These are phyloP conservation scores for Aldabrachelys gigantea DNA, from an alignment of 2,113 vertebrate species.

Conservation along the genomic window DNA sequence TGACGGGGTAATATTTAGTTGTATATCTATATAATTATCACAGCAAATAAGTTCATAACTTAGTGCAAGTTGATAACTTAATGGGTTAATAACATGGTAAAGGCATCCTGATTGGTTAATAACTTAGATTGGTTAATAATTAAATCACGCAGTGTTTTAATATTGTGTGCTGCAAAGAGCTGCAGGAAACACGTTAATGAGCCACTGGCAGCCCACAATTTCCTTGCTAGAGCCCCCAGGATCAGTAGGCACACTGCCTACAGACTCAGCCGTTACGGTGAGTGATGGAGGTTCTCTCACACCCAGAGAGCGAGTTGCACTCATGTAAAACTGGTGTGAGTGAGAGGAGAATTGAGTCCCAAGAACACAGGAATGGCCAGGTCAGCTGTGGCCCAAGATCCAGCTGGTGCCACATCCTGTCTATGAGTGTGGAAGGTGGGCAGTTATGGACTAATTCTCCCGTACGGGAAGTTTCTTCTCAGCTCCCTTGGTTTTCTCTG, in stretches of 20 bases:
- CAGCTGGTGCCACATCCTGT: background rate
- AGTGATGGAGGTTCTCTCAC: background rate
- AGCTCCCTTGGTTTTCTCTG: background rate
- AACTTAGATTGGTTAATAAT: background rate
- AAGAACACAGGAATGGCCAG: background rate
- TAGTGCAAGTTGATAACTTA: background rate
- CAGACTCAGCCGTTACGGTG: fast-evolving
- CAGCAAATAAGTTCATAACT: too few species aligned
- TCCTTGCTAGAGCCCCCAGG: background rate
- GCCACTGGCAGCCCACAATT: background rate
- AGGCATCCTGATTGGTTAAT: background rate
- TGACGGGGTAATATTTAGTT: too few species aligned
- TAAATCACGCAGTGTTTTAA: background rate
- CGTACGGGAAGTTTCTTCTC: background rate
- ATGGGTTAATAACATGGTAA: background rate
- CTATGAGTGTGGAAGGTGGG: background rate
- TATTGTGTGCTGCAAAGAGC: background rate
- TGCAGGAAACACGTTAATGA: background rate
- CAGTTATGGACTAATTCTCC: fast-evolving
- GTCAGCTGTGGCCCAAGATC: background rate
- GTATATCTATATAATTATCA: too few species aligned
- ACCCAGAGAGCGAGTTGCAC: background rate
- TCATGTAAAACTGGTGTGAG: fast-evolving
- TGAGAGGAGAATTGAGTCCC: background rate
- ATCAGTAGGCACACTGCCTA: background rate